Conservation (phyloP, 2,888 invertebrate species). For the Parasteatoda lunata region DNA sequence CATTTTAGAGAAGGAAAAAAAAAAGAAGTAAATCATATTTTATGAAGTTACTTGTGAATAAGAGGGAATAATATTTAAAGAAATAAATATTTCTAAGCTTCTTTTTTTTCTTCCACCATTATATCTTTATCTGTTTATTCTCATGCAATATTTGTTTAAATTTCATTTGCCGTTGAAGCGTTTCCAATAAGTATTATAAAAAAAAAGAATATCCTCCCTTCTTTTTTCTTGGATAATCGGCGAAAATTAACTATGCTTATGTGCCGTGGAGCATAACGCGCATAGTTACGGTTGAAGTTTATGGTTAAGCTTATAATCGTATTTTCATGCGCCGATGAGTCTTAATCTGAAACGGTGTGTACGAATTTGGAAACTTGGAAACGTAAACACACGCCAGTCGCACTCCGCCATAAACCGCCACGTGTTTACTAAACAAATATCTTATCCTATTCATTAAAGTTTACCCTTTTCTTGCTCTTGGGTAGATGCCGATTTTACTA, state of each 20-base stretch:
- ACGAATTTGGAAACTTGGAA: neutral
- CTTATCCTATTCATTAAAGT: neutral
- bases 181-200: neutral
- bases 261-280: neutral
- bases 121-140: neutral
- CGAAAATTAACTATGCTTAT: neutral
- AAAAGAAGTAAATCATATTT: too few species aligned
- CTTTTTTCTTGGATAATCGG: neutral
- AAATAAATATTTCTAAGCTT: too few species aligned
- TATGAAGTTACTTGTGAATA: too few species aligned
- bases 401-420: neutral
- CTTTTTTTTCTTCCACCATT: neutral
- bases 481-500: neutral
- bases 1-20: too few species aligned
- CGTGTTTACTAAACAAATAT: neutral
- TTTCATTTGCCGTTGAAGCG: neutral
- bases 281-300: neutral
- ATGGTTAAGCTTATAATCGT: conserved; percentile 3
- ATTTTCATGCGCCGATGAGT: neutral
- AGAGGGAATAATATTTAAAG: too few species aligned
- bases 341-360: neutral
- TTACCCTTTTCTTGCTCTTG: neutral
- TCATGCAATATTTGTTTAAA: neutral
- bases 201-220: neutral
- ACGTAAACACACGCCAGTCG: neutral